Evolutionary conservation across 2,113 vertebrate genomes (phyloP).

Genomic region (Xyliphius kryptos): DNA sequence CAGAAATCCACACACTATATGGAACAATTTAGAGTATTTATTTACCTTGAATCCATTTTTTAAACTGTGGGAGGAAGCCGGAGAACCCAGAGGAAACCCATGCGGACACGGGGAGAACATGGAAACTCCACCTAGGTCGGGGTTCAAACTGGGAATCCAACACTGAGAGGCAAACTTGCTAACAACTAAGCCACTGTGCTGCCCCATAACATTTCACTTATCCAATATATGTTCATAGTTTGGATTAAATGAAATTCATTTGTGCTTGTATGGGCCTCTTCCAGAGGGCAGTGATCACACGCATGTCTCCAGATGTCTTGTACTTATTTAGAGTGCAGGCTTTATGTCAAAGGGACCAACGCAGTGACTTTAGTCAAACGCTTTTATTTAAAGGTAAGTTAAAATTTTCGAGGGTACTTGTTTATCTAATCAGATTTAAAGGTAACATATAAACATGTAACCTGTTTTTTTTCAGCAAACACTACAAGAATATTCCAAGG

Average conservation of each 20-base stretch:
- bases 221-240: background rate
- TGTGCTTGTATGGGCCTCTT: constrained; percentile 41
- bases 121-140: too few species aligned
- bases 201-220: too few species aligned
- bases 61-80: too few species aligned
- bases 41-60: too few species aligned
- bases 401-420: too few species aligned
- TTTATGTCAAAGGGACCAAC: constrained; percentile 89
- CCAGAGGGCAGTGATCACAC: constrained; percentile 93
- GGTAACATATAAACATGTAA: background rate
- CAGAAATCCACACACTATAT: too few species aligned
- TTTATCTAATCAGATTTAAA: background rate
- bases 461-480: constrained; percentile 75
- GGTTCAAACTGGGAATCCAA: too few species aligned
- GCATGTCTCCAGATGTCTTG: constrained; percentile 88
- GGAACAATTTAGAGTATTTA: too few species aligned
- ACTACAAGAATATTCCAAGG: constrained; percentile 98
- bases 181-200: too few species aligned
- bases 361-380: constrained; percentile 98
- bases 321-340: constrained; percentile 98
- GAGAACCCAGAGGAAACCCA: too few species aligned
- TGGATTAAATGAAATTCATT: constrained; percentile 6
- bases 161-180: too few species aligned
- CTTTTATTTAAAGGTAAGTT: constrained; percentile 90
- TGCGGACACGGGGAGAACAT: too few species aligned